Percentiles rank a stretch among this genome's conserved stretches.
These are phyloP conservation scores for Empis livida DNA, from an alignment of 2,888 invertebrate species.

Conservation along the genomic window DNA sequence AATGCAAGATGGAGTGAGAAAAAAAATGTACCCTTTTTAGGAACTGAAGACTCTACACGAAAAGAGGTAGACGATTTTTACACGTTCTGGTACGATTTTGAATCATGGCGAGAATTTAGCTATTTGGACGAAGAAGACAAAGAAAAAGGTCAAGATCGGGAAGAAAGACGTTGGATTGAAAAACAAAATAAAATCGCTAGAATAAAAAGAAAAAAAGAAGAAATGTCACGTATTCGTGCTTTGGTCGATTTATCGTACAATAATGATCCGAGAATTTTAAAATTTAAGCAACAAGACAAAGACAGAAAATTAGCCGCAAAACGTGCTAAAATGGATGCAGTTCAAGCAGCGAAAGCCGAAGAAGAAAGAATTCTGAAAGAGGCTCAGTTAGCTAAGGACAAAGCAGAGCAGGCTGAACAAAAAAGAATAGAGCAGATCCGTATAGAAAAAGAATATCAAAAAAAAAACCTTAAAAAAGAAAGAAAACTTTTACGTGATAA, in stretches of 20 bases:
- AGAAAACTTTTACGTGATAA: slow-evolving; percentile 65
- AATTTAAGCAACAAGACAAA: slow-evolving; percentile 88
- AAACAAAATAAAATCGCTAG: slow-evolving; percentile 92
- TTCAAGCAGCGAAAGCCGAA: slow-evolving; percentile 69
- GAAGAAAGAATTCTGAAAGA: slow-evolving; percentile 64
- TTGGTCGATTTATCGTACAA: slow-evolving; percentile 90
- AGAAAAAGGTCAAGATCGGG: slow-evolving; percentile 91
- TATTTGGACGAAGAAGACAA: slow-evolving; percentile 98
- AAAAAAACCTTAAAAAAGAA: slow-evolving; percentile 78
- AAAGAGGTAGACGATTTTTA: slow-evolving; percentile 90
- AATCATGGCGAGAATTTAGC: slow-evolving; percentile 98
- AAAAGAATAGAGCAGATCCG: slow-evolving; percentile 69
- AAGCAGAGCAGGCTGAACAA: slow-evolving; percentile 67
- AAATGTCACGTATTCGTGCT: slow-evolving; percentile 80
- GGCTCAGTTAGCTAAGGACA: slow-evolving; percentile 60
- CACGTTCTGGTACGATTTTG: slow-evolving; percentile 96
- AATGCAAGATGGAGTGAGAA: slow-evolving; percentile 89
- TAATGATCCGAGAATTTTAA: slow-evolving; percentile 83
- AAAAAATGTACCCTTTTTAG: slow-evolving; percentile 68
- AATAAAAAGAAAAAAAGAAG: slow-evolving; percentile 90
- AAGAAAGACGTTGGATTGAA: slow-evolving; percentile 95
- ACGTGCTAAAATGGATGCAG: slow-evolving; percentile 73
- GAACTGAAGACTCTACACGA: slow-evolving; percentile 59
- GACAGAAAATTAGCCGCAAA: slow-evolving; percentile 81
- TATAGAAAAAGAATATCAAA: slow-evolving; percentile 73